Base-by-base conservation (phyloP, 2,888 invertebrate species). In the Acronicta leporina region DNA sequence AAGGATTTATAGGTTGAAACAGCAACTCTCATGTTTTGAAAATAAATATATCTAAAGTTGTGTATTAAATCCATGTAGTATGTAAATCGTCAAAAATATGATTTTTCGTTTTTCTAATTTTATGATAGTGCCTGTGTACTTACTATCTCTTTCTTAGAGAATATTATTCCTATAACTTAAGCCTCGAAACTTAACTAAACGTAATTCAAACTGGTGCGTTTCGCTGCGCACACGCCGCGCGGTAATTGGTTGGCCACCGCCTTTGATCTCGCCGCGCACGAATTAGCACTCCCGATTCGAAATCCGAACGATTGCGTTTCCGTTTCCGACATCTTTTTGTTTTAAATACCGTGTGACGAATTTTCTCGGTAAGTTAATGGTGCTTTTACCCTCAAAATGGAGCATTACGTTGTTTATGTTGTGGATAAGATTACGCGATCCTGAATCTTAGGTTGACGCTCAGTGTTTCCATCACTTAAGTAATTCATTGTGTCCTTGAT, bases 231-330 rank as follows among this genome's bases (percentile, higher is more conserved):
- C 80, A 84, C 91, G 91, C 90, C 67, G 69, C 80, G 64, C 73
- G 63, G 78, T 89, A 89, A 92, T 91, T 92, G 89, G 88, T 74
- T 83, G 75, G 80, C 72, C 77, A 75, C 76, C 58, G 73, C 63
- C 84, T 92, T 92, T 92, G 92, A 92, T 92, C 90, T 90, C 84
- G 87, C 90, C 88, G 89, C 89, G 87, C 83, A 84, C 89, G 87
- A 89, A 90, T 92, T 88, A 88, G 86, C 86, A 84, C 83, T 79
- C 81, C 68, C 71, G 76, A 85, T 87, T 87, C 81, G 73, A 86
- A 88, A 84, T 75, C 79, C 82, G 78, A 82, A 81, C 77, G 79
- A 79, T 81, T 84, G 78, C 77, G 77, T 87, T 89, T 90, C 88
- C 88, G 87, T 87, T 88, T 86, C 84, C 86, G 75, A 78, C 63